Evolutionary conservation across 2,888 invertebrate genomes (phyloP), one percentile per base, ranked within the genome.

Genomic region (Cyaniris semiargus): DNA sequence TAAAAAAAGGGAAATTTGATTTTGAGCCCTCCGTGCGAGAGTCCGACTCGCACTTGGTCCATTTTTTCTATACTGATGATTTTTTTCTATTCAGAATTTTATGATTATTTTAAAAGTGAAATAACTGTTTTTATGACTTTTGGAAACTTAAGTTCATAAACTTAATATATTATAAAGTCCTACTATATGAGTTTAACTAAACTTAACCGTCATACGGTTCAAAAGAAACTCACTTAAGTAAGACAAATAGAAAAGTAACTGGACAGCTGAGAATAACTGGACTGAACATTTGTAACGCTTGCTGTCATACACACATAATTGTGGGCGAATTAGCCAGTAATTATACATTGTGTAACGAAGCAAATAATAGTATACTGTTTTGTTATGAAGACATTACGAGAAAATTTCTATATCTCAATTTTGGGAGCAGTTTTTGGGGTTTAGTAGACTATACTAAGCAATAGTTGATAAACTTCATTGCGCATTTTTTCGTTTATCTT

Each of bases 261-360:
- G 34, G 34, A 71, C 71, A 38, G 34, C 34, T 38, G 34, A 38
- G 71, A 34, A 38, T 71, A 71, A 71, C 71, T 38, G 71, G 71
- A 71, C 71, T 38, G 71, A n/a, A 15, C 71, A 38, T 71, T 71
- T 38, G 38, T 71, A 71, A 71, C 71, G 71, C 71, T 71, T 38
- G 38, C 71, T 71, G 71, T 71, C 71, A 70, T 31, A n/a, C 7
- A 70, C 70, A n/a, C 71, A 21, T 71, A 21, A 31, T 66, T 66
- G 66, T 66, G 18, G 4, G 66, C 66, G 27, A 66, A 66, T 27
- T 66, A 66, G 27, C 18, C 27, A 15, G 66, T 27, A 23, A 66
- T 66, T 66, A 58, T 8, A 58, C 58, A 58, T 27, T 15, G 66
- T 18, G 66, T 66, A 66, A 66, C 66, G 27, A 31, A 66, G 27